Conservation (phyloP, 1,140 invertebrate genomes). For the Hylaeus anthracinus region DNA sequence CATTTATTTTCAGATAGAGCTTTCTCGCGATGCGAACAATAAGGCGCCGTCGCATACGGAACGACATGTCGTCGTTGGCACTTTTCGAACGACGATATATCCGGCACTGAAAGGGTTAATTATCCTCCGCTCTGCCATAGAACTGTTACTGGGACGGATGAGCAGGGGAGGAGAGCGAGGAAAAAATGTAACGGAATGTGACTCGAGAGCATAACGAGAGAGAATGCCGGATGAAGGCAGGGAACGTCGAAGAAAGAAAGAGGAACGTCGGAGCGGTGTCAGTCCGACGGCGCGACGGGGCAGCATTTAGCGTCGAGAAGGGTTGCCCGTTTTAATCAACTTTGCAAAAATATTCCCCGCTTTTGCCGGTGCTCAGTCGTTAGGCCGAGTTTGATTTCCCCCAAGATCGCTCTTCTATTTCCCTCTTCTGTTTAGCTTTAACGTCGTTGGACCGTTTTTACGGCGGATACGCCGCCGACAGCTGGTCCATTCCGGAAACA, state of each 20-base stretch:
- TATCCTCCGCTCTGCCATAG: background rate
- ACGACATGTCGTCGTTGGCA: too few relatives aligned
- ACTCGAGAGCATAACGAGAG: constrained; percentile 18
- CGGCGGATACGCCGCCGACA: background rate
- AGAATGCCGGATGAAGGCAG: too few relatives aligned
- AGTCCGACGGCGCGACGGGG: constrained; percentile 32
- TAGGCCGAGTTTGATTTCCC: constrained; percentile 61
- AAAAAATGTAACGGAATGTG: constrained; percentile 28
- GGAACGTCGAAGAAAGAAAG: background rate
- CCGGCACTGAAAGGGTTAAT: background rate
- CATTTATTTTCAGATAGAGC: too few relatives aligned
- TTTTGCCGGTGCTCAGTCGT: constrained; percentile 21
- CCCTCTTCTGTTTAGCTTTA: constrained; percentile 18
- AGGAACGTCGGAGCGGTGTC: constrained; percentile 2
- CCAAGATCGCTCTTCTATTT: constrained; percentile 47
- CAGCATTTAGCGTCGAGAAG: constrained; percentile 25
- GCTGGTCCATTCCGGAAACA: background rate
- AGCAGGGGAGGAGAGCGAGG: background rate
- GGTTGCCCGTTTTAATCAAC: constrained; percentile 63
- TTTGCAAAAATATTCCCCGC: constrained; percentile 59
- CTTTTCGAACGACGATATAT: too few relatives aligned
- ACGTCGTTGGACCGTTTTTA: constrained; percentile 2
- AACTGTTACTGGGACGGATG: background rate
- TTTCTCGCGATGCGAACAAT: too few relatives aligned
- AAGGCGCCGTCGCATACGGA: too few relatives aligned